These are phyloP conservation scores for Gephyroberyx darwinii DNA, from an alignment of 2,797 vertebrate species.

Conservation along the genomic window DNA sequence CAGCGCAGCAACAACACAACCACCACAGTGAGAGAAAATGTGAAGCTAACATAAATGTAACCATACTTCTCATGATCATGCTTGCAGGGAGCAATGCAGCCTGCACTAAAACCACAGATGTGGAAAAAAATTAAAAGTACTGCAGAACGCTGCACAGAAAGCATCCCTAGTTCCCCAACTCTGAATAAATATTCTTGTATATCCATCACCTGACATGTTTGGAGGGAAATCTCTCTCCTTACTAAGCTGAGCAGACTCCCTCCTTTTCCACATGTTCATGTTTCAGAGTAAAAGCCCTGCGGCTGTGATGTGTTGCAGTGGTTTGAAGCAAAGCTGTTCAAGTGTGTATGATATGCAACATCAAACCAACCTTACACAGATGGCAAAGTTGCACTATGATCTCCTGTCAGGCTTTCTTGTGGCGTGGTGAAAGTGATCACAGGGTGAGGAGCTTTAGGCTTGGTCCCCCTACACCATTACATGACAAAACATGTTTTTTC, in stretches of 20 bases:
- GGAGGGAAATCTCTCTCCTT: conserved; percentile 13
- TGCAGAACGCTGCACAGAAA: conserved; percentile 6
- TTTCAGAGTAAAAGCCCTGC: conserved; percentile 41
- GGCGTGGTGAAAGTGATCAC: conserved; percentile 50
- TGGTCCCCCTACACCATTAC: not conserved
- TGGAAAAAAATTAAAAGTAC: conserved; percentile 11
- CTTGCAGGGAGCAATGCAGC: not conserved
- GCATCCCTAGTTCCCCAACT: not conserved
- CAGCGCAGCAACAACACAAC: too few relatives aligned
- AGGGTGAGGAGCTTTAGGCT: conserved; percentile 34
- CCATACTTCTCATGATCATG: too few relatives aligned
- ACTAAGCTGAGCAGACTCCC: conserved; percentile 11
- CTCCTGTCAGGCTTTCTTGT: conserved; percentile 41
- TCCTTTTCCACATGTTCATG: conserved; percentile 16
- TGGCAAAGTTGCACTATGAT: conserved; percentile 46
- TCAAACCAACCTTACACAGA: conserved; percentile 55
- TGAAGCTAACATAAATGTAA: too few relatives aligned
- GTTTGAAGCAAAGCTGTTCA: conserved; percentile 34
- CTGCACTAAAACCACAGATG: conserved; percentile 5
- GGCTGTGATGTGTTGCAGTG: conserved; percentile 40
- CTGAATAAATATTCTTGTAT: not conserved
- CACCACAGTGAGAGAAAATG: too few relatives aligned
- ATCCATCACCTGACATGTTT: conserved; percentile 34
- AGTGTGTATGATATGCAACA: conserved; percentile 51
- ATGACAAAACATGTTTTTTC: conserved; percentile 23